Evolutionary conservation across 35 echinoderm and acorn worm species (phyloP), one percentile per base, ranked within the genome.

Genomic region (Patiria miniata): DNA sequence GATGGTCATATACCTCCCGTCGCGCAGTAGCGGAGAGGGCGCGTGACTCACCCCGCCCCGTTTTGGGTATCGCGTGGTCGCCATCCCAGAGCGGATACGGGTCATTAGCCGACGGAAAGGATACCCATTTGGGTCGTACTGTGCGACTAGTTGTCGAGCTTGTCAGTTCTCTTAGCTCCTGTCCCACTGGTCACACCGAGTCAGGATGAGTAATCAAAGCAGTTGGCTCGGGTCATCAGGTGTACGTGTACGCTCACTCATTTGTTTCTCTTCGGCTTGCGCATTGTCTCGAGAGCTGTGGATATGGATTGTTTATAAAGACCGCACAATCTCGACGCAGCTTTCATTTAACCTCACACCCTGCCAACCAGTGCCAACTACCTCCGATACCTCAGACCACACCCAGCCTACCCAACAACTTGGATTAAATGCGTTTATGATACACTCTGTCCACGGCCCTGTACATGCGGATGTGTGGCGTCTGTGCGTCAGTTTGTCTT

Each of bases 11-110:
- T 12, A 12, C 42, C 42, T 4, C 42, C 12, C 42, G 42, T 47
- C 12, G 4, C 42, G 42, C 42, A 12, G 42, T 47, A 47, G 42
- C 4, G 42, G 42, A 47, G 42, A 47, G 42, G 42, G 42, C 42
- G 42, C 65, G 65, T 73, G 65, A 73, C 26, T 73, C 65, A 73
- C 26, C 65, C 65, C 65, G 65, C 65, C 65, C 42, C 65, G 34
- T 73, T 73, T 23, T 73, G 14, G 65, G 65, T 34, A 73, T 73
- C 65, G 26, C 23, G 34, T 34, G 65, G 65, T 73, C 23, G 65
- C 65, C 65, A 26, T 73, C 65, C 65, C 65, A 12, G 65, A 73
- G 65, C 65, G 65, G 65, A 73, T 34, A 34, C 34, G 65, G 65
- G n/a, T 30, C 65, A 34, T 73, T 73, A 73, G 29, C 65, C 23